phyloP scores from a whole-genome alignment of 2,888 invertebrate species.

The Hemithea aestivaria region DNA sequence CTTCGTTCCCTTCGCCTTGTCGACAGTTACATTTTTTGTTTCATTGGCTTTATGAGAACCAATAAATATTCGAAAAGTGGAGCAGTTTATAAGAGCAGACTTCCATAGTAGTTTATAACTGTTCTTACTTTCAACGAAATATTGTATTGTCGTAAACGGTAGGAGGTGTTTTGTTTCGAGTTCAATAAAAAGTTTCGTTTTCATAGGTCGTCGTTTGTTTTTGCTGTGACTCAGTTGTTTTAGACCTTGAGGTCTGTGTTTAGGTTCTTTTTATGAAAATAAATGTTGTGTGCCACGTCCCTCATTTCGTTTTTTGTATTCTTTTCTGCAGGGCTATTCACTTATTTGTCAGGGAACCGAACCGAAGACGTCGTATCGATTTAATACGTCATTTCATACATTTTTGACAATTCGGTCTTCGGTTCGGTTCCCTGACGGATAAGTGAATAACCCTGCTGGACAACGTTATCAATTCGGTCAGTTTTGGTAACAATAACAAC shows the following conservation, averaged over 20 bases:
- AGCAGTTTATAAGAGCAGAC: constrained; percentile 69
- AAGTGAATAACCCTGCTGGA: too few species aligned
- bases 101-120: constrained; percentile 71
- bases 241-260: background rate
- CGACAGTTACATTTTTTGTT: constrained; percentile 63
- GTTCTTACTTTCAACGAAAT: constrained; percentile 71
- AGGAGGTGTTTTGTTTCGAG: constrained; percentile 43
- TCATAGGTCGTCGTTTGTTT: constrained; percentile 40
- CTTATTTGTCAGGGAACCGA: too few species aligned
- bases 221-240: constrained; percentile 15
- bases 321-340: too few species aligned
- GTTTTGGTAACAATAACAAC: too few species aligned
- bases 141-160: constrained; percentile 47
- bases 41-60: constrained; percentile 54
- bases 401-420: too few species aligned
- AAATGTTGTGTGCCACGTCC: background rate
- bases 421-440: too few species aligned
- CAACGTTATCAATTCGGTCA: too few species aligned
- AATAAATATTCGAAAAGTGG: constrained; percentile 74
- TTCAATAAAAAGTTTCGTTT: constrained; percentile 64
- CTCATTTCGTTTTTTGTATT: too few species aligned
- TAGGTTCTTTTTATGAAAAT: background rate
- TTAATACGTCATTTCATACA: too few species aligned
- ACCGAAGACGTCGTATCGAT: too few species aligned
- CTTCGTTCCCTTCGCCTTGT: constrained; percentile 39